Evolutionary conservation across 2,888 invertebrate genomes (phyloP).

Genomic region (Osmoderma eremita): DNA sequence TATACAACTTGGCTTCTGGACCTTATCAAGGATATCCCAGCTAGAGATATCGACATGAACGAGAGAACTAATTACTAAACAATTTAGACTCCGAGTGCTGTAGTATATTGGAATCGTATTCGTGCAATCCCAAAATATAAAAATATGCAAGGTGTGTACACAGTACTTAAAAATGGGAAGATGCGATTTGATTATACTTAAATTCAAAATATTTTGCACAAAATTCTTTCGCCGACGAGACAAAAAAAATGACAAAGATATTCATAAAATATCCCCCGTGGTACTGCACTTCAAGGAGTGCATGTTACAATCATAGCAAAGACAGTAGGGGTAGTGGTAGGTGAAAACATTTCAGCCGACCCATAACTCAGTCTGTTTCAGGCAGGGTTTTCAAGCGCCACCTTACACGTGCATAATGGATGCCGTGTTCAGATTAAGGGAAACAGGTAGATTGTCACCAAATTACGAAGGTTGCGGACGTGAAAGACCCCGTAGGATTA

Average conservation of each 20-base stretch:
- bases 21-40: too few species aligned
- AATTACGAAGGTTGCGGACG: not conserved
- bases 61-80: too few species aligned
- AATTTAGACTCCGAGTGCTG: too few species aligned
- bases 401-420: not conserved
- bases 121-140: too few species aligned
- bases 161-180: too few species aligned
- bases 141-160: too few species aligned
- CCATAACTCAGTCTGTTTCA: too few species aligned
- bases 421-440: not conserved
- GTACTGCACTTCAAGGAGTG: not conserved
- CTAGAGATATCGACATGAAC: too few species aligned
- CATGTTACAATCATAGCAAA: not conserved
- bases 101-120: too few species aligned
- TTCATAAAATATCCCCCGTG: constrained; percentile 1
- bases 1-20: too few species aligned
- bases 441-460: not conserved
- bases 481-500: not conserved
- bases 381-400: not conserved
- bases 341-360: not conserved
- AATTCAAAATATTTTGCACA: not conserved
- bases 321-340: too few species aligned
- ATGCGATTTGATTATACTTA: not conserved
- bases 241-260: constrained; percentile 6
- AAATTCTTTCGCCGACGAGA: not conserved